Percentiles rank a stretch among this genome's conserved stretches.
Evolutionary conservation across 2,113 vertebrate species (phyloP).

Genomic region (Canis aureus): DNA sequence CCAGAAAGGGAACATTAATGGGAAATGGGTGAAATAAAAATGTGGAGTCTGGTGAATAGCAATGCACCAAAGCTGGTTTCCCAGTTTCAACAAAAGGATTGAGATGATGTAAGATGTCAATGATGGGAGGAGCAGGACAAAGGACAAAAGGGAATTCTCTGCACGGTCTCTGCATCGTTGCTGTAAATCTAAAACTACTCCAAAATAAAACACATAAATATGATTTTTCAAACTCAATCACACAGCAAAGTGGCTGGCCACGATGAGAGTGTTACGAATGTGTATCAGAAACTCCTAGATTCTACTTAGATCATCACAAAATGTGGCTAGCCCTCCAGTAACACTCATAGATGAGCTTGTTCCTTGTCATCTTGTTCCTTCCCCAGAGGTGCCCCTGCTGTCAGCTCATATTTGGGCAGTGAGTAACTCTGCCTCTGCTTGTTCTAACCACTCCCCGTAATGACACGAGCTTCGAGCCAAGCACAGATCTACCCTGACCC

Average conservation of each 20-base stretch:
- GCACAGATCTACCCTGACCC: neutral
- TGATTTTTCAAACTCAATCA: neutral
- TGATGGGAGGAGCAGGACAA: rapidly evolving
- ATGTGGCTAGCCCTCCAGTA: neutral
- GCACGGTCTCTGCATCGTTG: neutral
- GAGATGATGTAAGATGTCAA: rapidly evolving
- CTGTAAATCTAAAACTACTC: neutral
- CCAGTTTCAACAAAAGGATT: no score
- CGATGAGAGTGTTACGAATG: rapidly evolving
- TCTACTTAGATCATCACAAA: neutral
- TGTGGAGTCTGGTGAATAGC: neutral
- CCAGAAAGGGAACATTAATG: neutral
- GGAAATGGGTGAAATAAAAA: neutral
- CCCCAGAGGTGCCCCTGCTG: neutral
- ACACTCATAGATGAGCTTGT: neutral
- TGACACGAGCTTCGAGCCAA: neutral
- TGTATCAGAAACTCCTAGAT: neutral
- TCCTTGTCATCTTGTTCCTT: neutral
- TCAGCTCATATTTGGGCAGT: neutral
- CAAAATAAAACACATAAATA: neutral
- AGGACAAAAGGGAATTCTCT: rapidly evolving
- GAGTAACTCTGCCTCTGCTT: neutral
- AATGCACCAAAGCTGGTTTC: rapidly evolving
- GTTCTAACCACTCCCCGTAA: neutral
- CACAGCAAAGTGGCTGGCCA: neutral